Base-by-base conservation (phyloP, 1,140 invertebrate genomes). In the Grapholita molesta region DNA sequence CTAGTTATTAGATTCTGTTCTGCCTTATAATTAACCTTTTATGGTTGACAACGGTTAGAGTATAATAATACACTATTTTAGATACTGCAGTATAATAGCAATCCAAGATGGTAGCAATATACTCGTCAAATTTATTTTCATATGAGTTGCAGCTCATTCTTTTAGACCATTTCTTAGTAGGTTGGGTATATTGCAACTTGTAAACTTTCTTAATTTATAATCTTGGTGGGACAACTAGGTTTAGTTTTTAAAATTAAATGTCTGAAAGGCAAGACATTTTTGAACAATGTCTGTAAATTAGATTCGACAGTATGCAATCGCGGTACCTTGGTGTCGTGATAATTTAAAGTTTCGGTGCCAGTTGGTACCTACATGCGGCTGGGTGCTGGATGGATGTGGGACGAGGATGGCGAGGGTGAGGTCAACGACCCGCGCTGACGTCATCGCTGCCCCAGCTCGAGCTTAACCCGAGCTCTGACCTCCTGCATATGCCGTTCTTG, bases 401-500 rank as follows among this genome's bases (percentile, higher is more conserved):
- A 68, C 80, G 79, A 83, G 80, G 80, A 71, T 75, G 28, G 69
- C 73, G 66, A 75, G 71, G 73, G 66, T 61, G 66, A 69, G 84
- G 85, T 86, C 73, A 77, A 78, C 77, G 87, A 88, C 77, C 86
- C 76, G 71, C 61, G 69, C 77, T 91, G 89, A 91, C 89, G 89
- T 91, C 89, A 89, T 74, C 73, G 78, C 73, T 85, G 88, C 85
- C 88, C 80, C 82, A 82, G 85, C 67, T 83, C 71, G 75, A 83
- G 81, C 83, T 79, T 88, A 86, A 89, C 88, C 88, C 86, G 88
- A 83, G 86, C 86, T 89, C 73, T 86, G 88, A 87, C 86, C 88
- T 86, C 82, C 71, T 81, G 66, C 71, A 71, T 65, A 70, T 75
- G 73, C 64, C 69, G 71, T 70, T n/a, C 21, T 38, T 23, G 21